A percentile compares a stretch with the other conserved stretches of the same genome.
Conservation (phyloP, 2,888 invertebrate species). For the Drosophila nigricruria region DNA sequence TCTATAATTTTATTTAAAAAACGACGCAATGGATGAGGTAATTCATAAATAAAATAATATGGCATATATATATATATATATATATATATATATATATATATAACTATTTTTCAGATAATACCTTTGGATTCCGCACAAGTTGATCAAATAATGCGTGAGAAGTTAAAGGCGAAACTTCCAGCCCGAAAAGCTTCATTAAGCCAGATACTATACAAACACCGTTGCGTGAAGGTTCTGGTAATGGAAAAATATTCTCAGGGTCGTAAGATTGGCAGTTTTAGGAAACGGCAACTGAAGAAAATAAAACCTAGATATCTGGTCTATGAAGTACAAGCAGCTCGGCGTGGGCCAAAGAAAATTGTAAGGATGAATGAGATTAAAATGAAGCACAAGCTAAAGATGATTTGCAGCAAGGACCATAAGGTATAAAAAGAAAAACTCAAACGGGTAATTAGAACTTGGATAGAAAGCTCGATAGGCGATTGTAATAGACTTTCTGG, state of each 20-base stretch:
- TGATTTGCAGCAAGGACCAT: no score
- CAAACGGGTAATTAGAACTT: not conserved
- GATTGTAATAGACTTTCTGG: not conserved
- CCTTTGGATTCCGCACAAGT: not conserved
- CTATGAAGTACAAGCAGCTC: not conserved
- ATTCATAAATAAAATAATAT: not conserved
- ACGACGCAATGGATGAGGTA: constrained; percentile 4
- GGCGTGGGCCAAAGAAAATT: not conserved
- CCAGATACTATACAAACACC: not conserved
- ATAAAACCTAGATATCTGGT: not conserved
- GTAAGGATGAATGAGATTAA: not conserved
- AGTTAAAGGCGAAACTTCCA: not conserved
- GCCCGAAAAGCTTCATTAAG: not conserved
- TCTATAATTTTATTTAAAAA: not conserved
- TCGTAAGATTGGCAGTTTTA: no score
- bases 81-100: no score
- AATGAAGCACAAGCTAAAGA: not conserved
- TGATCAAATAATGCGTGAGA: no score
- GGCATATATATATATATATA: no score
- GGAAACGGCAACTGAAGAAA: not conserved
- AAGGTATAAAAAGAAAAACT: not conserved
- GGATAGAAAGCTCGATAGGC: no score
- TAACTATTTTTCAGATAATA: not conserved
- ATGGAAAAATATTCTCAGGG: not conserved
- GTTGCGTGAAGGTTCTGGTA: not conserved